Base-by-base conservation (phyloP, 2,113 vertebrate species). In the Urocitellus parryii region DNA sequence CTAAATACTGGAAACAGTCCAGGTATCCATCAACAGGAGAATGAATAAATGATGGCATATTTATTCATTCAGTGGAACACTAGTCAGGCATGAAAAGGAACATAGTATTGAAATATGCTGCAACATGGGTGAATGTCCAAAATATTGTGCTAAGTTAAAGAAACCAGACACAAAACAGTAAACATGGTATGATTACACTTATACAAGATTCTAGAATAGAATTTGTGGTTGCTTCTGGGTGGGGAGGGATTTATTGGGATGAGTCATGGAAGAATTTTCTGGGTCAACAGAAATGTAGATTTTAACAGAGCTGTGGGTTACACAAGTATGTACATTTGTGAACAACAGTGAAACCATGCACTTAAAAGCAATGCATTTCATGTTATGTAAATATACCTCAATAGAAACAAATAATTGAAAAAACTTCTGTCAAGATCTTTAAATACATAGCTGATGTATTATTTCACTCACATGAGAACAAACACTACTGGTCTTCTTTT, bases 391-490 rank as follows among this genome's bases (percentile, higher is more conserved):
- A 89, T 53, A 27, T 5, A 56, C 22, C 29, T 92, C 83, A 12
- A 9, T 58, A 45, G 42, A 79, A 96, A 63, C 65, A 86, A 88
- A 80, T 24, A 89, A 73, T 8, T 82, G 79, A 86, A 89, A 95
- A 83, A 72, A 22, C 20, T 56, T 24, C 20, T 37, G 25, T 58
- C 8, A 27, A 18, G 42, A 51, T 94, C 32, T 77, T 80, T 85
- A 63, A 68, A 68, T 25, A 42, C 13, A 89, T 27, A 77, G 58
- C n/a, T 56, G n/a, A 63, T 9, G 0, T 65, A 10, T 16, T 51
- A 58, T 32, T 94, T 76, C 14, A 70, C 32, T 65, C 61, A 48
- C 39, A 29, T 24, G 14, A 10, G 61, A 94, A 77, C 61, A 84
- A 79, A 88, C 29, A 22, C 12, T 11, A 63, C 74, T 1, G 39